Evolutionary conservation across 2,797 vertebrate genomes (phyloP), one percentile per base, ranked within the genome.

Genomic region (Anisognathus igniventris): DNA sequence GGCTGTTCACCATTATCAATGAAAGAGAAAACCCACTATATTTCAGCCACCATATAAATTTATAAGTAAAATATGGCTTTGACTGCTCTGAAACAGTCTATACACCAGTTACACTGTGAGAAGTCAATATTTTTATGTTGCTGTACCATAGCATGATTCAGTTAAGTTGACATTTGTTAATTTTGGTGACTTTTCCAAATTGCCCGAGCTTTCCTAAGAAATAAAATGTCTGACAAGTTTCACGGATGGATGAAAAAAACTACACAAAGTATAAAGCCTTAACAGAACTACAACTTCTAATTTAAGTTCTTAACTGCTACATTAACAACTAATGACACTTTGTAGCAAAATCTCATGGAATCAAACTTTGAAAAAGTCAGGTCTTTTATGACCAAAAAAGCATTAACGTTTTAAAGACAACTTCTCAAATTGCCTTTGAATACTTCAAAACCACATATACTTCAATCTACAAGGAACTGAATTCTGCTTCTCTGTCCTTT

Each of bases 311-410:
- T 31, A 81, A 66, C 28, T 15, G 24, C 45, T 48, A n/a, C 0
- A 0, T n/a, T 60, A 76, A 58, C 23, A 61, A 42, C 4, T 18
- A 79, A 53, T 23, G 22, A 58, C 57, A 40, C 9, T 31, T 24
- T 2, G 17, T 11, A 66, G 27, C 2, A 1, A 80, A 93, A 90
- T 42, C 5, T 3, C 2, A 45, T 0, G 0, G 16, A 48, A 54
- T 30, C 17, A 58, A 62, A 21, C 21, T 81, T 11, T 5, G 17
- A 48, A 21, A 12, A 12, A 16, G 2, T 14, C 24, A 9, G 18
- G 27, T 22, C 3, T 24, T 58, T 44, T 23, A 13, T 8, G 5
- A 27, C 30, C 15, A 51, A 33, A 2, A 51, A 33, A 2, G 1
- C 8, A 30, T 5, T 23, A 17, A 14, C 12, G 7, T 51, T 62